These are phyloP conservation scores for Notodonta dromedarius DNA, from an alignment of 2,888 invertebrate genomes.

Conservation along the genomic window DNA sequence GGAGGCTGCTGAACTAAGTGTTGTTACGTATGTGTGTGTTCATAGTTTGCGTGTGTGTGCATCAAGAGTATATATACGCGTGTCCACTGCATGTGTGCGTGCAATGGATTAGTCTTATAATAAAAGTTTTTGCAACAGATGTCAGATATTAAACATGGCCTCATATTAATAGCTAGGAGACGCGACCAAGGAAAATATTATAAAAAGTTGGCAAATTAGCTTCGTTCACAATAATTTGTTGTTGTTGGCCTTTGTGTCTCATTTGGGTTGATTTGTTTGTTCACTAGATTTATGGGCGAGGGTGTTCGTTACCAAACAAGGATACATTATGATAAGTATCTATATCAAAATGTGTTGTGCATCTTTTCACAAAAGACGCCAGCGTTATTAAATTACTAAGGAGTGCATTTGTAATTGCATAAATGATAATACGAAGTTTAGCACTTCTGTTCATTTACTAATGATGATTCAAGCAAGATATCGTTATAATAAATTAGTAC, in stretches of 20 bases:
- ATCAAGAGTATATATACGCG: slow-evolving; percentile 43
- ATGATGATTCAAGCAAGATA: no score
- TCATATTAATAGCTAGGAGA: slow-evolving; percentile 78
- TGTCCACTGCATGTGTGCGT: slow-evolving; percentile 56
- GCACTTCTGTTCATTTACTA: no score
- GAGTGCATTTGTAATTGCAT: no score
- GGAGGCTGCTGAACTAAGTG: slow-evolving; percentile 78
- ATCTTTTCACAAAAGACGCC: background rate
- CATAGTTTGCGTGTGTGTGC: slow-evolving; percentile 45
- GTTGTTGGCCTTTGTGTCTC: slow-evolving; percentile 59
- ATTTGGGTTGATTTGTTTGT: slow-evolving; percentile 65
- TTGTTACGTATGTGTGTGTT: slow-evolving; percentile 65
- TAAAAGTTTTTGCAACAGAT: slow-evolving; percentile 85
- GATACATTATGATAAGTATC: slow-evolving; percentile 4
- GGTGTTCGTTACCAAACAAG: slow-evolving; percentile 3
- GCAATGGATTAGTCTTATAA: slow-evolving; percentile 84
- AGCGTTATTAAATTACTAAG: no score
- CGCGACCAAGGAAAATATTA: slow-evolving; percentile 75
- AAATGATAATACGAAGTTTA: no score
- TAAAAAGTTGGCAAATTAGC: slow-evolving; percentile 81
- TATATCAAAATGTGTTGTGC: background rate
- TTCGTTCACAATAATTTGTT: slow-evolving; percentile 67
- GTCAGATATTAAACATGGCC: slow-evolving; percentile 83
- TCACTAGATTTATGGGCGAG: slow-evolving; percentile 50
- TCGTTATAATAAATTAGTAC: background rate